Percentiles rank a stretch among this genome's conserved stretches.
Evolutionary conservation across 2,113 vertebrate species (phyloP).

Genomic region (cattle (Bos taurus)): ARS-UCD2.0 NC_037339.1:23601001-23601500

Average conservation of each 20-base stretch:
- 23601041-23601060: not conserved
- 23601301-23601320: rapidly evolving
- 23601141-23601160: conserved; percentile 18
- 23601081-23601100: not conserved
- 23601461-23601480: not conserved
- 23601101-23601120: conserved; percentile 13
- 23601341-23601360: not conserved
- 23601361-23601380: not conserved
- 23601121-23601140: conserved; percentile 17
- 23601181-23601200: not conserved
- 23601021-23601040: not conserved
- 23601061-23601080: conserved; percentile 20
- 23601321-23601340: not conserved
- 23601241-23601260: not conserved
- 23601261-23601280: not conserved
- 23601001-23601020: not conserved
- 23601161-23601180: not conserved
- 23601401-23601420: not conserved
- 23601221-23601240: not conserved
- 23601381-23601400: not conserved
- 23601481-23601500: not conserved
- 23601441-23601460: not conserved
- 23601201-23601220: not conserved
- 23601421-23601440: not conserved
- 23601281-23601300: not conserved